Base-by-base conservation (phyloP, 2,797 vertebrate genomes). In the Urocyon cinereoargenteus region DNA sequence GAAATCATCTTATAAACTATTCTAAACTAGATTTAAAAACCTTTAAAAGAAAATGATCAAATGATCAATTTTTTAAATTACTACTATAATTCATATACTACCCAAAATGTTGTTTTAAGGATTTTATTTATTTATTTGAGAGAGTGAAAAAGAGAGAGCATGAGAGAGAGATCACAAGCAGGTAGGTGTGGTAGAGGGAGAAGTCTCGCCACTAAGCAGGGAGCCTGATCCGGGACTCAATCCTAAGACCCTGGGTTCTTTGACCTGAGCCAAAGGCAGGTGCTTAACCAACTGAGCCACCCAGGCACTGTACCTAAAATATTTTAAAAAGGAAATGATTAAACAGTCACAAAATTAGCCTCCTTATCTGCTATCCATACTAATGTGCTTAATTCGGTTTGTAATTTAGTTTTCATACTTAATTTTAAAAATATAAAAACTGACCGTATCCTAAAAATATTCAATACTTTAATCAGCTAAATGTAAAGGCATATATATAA, bases 401-500 rank as follows among this genome's bases (percentile, higher is more conserved):
- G 22, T 86, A 90, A 73, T 73, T 88, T 81, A 86, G 13, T 68
- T 94, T 95, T 64, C 34, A 94, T 22, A 82, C 13, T 86, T 79
- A 77, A 83, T n/a, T 92, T 85, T 21, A 73, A 91, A 92, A 59
- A 90, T 49, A 79, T 62, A 86, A 90, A 96, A 96, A 75, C 6
- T 81, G n/a, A 86, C 31, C 83, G 26, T 75, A 3, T 22, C 28
- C 19, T 82, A 94, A 22, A 92, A 85, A 62, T 91, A 90, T 22
- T 89, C 83, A 93, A 19, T 91, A 70, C 19, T 75, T 96, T 73
- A 90, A 21, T 59, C 57, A 92, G 28, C n/a, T 62, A 90, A 93
- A 88, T 81, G 18, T 62, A 93, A 86, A 78, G 31, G 11, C 45
- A 95, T 53, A 94, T 57, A 66, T 16, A 79, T 51, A 87, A 22